A percentile compares a stretch with the other conserved stretches of the same genome.
Conservation (phyloP, 2,113 vertebrate species). For the Microcebus tavaratra region DNA sequence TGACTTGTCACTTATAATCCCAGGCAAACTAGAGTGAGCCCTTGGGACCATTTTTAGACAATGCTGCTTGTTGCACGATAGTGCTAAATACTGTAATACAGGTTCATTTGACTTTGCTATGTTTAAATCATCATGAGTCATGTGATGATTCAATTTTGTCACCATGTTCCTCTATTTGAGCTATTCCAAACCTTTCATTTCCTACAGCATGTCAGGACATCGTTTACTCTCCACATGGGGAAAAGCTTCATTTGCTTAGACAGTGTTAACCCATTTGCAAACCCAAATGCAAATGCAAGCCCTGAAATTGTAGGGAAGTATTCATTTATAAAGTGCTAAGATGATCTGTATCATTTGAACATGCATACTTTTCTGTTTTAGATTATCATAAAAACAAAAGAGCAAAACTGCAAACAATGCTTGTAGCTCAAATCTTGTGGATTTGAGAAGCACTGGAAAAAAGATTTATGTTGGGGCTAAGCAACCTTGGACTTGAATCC, state of each 20-base stretch:
- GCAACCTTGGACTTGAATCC: not conserved
- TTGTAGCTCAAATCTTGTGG: not conserved
- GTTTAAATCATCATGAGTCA: not conserved
- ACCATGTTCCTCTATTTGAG: not conserved
- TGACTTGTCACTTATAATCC: not conserved
- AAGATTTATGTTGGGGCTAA: not conserved
- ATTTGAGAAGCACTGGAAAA: not conserved
- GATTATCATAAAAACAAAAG: not conserved
- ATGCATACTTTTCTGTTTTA: not conserved
- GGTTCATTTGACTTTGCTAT: not conserved
- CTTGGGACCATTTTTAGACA: not conserved
- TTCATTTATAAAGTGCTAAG: not conserved
- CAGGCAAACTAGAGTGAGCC: not conserved
- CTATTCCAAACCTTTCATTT: not conserved
- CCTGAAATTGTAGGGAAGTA: not conserved
- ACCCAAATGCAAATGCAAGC: not conserved
- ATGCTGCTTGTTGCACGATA: not conserved
- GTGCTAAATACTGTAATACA: not conserved
- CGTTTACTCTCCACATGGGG: not conserved
- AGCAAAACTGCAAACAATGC: not conserved
- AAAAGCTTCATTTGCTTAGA: not conserved
- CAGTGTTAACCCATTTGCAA: not conserved
- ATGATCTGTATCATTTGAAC: not conserved
- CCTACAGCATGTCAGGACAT: not conserved
- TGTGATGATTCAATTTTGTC: not conserved